phyloP scores from a whole-genome alignment of 1,140 invertebrate genomes.

The Drosophila pseudoobscura region DNA sequence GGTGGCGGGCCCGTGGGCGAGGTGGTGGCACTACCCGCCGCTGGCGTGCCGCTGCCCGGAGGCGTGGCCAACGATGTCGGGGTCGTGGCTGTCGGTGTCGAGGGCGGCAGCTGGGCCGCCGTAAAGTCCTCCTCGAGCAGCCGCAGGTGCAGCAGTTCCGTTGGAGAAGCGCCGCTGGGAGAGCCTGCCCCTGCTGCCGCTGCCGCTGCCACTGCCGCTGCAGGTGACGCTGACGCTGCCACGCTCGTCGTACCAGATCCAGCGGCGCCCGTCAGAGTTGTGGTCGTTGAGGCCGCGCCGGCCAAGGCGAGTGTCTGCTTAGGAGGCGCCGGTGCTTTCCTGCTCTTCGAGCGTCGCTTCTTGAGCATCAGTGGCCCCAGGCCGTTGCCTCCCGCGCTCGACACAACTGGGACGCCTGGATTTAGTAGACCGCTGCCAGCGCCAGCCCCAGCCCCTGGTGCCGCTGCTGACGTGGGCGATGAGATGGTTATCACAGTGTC shows the following conservation, averaged over 20 bases:
- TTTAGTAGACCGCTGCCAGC: slow-evolving; percentile 80
- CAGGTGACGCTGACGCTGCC: slow-evolving; percentile 63
- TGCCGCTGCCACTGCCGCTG: slow-evolving; percentile 19
- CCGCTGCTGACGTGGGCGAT: slow-evolving; percentile 75
- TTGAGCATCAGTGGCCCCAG: slow-evolving; percentile 87
- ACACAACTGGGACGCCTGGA: slow-evolving; percentile 82
- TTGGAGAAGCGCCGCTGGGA: slow-evolving; percentile 2
- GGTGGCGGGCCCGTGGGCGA: slow-evolving; percentile 44
- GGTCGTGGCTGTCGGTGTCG: slow-evolving; percentile 33
- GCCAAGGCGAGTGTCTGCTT: slow-evolving; percentile 77
- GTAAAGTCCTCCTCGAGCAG: slow-evolving; percentile 76
- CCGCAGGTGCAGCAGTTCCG: slow-evolving; percentile 66
- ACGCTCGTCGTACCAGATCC: slow-evolving; percentile 70
- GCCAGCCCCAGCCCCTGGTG: slow-evolving; percentile 68
- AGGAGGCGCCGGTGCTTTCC: slow-evolving; percentile 87
- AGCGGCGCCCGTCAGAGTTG: slow-evolving; percentile 47
- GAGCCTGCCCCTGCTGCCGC: slow-evolving; percentile 19
- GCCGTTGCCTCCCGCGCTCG: slow-evolving; percentile 85
- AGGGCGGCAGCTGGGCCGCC: slow-evolving; percentile 45
- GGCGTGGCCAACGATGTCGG: slow-evolving; percentile 45
- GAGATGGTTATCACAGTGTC: slow-evolving; percentile 76
- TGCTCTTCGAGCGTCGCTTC: slow-evolving; percentile 89
- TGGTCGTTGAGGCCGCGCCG: slow-evolving; percentile 39
- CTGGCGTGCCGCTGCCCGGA: slow-evolving; percentile 27
- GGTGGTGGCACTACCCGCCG: slow-evolving; percentile 45